Base-by-base conservation (phyloP, 2,113 vertebrate genomes). In the Saccopteryx bilineata region DNA sequence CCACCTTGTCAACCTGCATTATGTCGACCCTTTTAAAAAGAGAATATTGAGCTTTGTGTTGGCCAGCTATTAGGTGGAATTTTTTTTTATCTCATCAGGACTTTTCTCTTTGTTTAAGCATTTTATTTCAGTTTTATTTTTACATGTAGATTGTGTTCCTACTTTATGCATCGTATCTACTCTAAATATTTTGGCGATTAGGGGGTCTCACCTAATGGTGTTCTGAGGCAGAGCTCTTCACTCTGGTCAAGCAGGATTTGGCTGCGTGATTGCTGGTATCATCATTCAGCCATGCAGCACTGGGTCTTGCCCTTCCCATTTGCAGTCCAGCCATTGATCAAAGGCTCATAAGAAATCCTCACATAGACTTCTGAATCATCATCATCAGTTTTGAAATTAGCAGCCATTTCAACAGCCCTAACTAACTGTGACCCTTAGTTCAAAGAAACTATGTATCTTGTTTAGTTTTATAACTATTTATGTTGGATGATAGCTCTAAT, bases 101-200 rank as follows among this genome's bases (percentile, higher is more conserved):
- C 61, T 76, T 78, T 71, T 23, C 63, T 50, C 5, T 39, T 56
- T 68, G 21, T 46, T 65, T 63, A 12, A 28, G 18, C 31, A 54
- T 26, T 68, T 65, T 76, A 90, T 65, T 87, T 79, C 28, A n/a
- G 46, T 46, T 87, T 83, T 79, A 83, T 48, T 68, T 84, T 74
- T 68, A 86, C 21, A 65, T 8, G 1, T 46, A 18, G 9, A 5
- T 1, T 66, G 39, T 18, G 14, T 11, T 56, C 19, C 86, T n/a
- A 11, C 5, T 86, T 28, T 56, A 19, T 60, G 39, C 31, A n/a
- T 56, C 6, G n/a, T 63, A 11, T 21, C 48, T 56, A 39, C 26
- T 56, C 9, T 69, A 23, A 74, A 87, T 26, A 23, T 68, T 60
- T 31, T 13, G 11, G 13, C 10, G 39, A 58, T 79, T 7, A 54